A percentile compares a stretch with the other conserved stretches of the same genome.
phyloP scores from a whole-genome alignment of 1,140 invertebrate genomes.

The Pollicipes pollicipes region DNA sequence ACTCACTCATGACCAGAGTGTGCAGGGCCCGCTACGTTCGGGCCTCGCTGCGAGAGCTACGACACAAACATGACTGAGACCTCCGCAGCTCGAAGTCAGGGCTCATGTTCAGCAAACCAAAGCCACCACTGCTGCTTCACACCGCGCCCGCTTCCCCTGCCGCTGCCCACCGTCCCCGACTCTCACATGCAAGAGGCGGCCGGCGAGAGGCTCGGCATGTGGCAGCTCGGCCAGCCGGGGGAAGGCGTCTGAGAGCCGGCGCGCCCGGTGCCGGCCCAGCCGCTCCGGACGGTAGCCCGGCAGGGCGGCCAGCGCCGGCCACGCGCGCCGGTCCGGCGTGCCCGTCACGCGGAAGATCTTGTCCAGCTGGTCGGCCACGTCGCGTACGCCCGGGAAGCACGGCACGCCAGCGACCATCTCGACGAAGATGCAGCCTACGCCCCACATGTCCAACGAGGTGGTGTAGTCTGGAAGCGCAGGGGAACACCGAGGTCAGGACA shows the following conservation, averaged over 20 bases:
- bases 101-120: too few species aligned
- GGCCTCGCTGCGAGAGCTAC: too few species aligned
- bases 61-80: not conserved
- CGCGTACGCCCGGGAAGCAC: constrained; percentile 84
- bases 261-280: constrained; percentile 51
- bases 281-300: constrained; percentile 70
- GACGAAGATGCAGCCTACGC: constrained; percentile 93
- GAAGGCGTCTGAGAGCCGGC: constrained; percentile 66
- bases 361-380: constrained; percentile 87
- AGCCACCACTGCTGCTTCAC: too few species aligned
- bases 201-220: constrained; percentile 72
- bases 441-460: constrained; percentile 82
- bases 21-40: too few species aligned
- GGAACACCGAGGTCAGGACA: too few species aligned
- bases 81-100: not conserved
- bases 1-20: too few species aligned
- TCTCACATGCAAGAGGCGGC: constrained; percentile 48
- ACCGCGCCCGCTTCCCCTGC: too few species aligned
- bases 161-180: too few species aligned
- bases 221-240: constrained; percentile 68
- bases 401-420: constrained; percentile 91
- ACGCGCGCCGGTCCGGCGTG: constrained; percentile 75
- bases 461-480: constrained; percentile 49
- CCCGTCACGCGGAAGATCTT: constrained; percentile 85
- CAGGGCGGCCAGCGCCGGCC: constrained; percentile 68